These are phyloP conservation scores for Ornithoptera alexandrae DNA, from an alignment of 2,888 invertebrate species.

Conservation along the genomic window DNA sequence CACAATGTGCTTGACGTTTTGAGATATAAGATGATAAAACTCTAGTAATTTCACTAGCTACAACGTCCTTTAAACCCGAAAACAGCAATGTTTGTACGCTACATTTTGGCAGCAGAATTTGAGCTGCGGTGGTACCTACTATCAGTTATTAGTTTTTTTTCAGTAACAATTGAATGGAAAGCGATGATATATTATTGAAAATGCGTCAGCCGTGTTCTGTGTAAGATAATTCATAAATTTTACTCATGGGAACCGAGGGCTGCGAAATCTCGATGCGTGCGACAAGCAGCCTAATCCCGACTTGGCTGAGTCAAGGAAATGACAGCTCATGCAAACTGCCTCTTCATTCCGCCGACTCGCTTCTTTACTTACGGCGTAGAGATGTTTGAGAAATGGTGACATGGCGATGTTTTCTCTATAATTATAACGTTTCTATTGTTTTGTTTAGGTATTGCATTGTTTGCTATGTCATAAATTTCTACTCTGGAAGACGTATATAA, in stretches of 20 bases:
- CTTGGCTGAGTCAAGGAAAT: constrained; percentile 64
- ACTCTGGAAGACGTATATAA: no score
- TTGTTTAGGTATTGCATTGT: neutral
- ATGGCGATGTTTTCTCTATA: constrained; percentile 32
- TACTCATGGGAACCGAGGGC: constrained; percentile 41
- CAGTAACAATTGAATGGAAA: neutral
- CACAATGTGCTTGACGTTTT: no score
- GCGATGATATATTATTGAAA: constrained; percentile 32
- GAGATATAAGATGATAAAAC: no score
- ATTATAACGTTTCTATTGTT: constrained; percentile 10
- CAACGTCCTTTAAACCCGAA: no score
- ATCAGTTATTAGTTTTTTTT: neutral
- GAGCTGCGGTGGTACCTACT: no score
- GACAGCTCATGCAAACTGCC: constrained; percentile 53
- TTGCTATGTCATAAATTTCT: no score
- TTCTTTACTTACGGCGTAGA: constrained; percentile 39
- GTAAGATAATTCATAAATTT: constrained; percentile 47
- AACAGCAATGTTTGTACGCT: no score
- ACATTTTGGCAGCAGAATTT: no score
- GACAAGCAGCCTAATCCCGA: constrained; percentile 62
- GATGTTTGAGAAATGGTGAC: constrained; percentile 36
- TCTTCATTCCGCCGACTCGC: constrained; percentile 47
- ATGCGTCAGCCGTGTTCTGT: constrained; percentile 30
- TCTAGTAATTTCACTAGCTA: no score
- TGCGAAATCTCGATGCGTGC: constrained; percentile 57